phyloP scores from a whole-genome alignment of 2,797 vertebrate genomes.

The Macroramphosus scolopax region DNA sequence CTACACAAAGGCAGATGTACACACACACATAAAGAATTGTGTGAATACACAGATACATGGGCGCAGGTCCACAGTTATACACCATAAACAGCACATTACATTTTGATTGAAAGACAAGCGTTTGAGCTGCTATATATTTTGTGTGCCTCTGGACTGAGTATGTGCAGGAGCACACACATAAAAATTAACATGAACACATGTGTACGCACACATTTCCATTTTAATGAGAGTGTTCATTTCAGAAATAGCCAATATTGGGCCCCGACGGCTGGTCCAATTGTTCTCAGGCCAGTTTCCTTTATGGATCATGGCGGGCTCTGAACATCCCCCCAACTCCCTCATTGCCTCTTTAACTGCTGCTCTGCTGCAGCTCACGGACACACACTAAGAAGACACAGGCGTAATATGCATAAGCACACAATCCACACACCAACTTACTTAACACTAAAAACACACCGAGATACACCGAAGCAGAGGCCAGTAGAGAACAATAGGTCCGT shows the following conservation, averaged over 20 bases:
- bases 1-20: background rate
- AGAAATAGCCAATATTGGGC: slow-evolving; percentile 62
- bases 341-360: slow-evolving; percentile 59
- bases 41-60: slow-evolving; percentile 35
- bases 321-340: slow-evolving; percentile 59
- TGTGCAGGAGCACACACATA: slow-evolving; percentile 4
- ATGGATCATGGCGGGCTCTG: slow-evolving; percentile 49
- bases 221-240: slow-evolving; percentile 77
- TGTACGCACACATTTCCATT: slow-evolving; percentile 35
- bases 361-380: slow-evolving; percentile 45
- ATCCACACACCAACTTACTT: slow-evolving; percentile 49
- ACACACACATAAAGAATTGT: slow-evolving; percentile 20
- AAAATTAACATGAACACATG: slow-evolving; percentile 18
- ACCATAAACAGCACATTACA: slow-evolving; percentile 63
- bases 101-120: slow-evolving; percentile 64
- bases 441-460: slow-evolving; percentile 53
- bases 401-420: slow-evolving; percentile 71
- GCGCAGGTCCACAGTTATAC: slow-evolving; percentile 47
- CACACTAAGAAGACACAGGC: slow-evolving; percentile 48
- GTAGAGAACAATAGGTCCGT: slow-evolving; percentile 71
- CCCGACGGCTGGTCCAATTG: slow-evolving; percentile 61
- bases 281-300: slow-evolving; percentile 68
- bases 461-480: slow-evolving; percentile 48
- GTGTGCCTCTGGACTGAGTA: slow-evolving; percentile 43
- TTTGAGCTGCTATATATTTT: slow-evolving; percentile 56